Conservation (phyloP, 2,888 invertebrate species). For the Alloscopus bannaensis region DNA sequence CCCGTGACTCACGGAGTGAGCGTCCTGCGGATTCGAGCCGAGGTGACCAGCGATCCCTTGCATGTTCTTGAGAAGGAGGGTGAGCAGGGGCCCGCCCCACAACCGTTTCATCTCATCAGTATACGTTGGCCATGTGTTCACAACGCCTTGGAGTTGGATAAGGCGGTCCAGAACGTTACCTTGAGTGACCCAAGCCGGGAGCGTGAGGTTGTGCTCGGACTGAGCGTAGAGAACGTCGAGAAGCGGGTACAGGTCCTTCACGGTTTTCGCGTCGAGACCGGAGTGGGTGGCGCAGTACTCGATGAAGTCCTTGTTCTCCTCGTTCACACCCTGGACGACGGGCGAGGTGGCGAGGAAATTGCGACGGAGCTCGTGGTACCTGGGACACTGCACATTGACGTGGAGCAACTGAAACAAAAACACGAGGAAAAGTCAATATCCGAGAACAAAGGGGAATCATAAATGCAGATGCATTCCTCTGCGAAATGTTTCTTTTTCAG, state of each 20-base stretch:
- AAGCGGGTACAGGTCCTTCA: constrained; percentile 76
- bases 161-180: constrained; percentile 81
- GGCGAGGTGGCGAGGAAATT: constrained; percentile 78
- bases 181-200: constrained; percentile 86
- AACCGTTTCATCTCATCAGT: constrained; percentile 83
- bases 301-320: constrained; percentile 81
- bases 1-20: constrained; percentile 67
- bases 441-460: no score
- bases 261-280: constrained; percentile 79
- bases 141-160: constrained; percentile 79
- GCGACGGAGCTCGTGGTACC: constrained; percentile 79
- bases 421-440: no score
- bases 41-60: constrained; percentile 35
- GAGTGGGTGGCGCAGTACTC: constrained; percentile 81
- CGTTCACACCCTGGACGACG: constrained; percentile 78
- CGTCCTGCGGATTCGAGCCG: constrained; percentile 73
- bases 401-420: constrained; percentile 76
- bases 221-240: constrained; percentile 53
- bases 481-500: no score
- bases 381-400: constrained; percentile 82
- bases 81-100: constrained; percentile 66
- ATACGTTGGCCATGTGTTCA: constrained; percentile 82
- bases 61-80: constrained; percentile 67
- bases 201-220: constrained; percentile 80
- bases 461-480: no score